These are phyloP conservation scores for Dicentrarchus labrax DNA, from an alignment of 2,113 vertebrate species.

Conservation along the genomic window DNA sequence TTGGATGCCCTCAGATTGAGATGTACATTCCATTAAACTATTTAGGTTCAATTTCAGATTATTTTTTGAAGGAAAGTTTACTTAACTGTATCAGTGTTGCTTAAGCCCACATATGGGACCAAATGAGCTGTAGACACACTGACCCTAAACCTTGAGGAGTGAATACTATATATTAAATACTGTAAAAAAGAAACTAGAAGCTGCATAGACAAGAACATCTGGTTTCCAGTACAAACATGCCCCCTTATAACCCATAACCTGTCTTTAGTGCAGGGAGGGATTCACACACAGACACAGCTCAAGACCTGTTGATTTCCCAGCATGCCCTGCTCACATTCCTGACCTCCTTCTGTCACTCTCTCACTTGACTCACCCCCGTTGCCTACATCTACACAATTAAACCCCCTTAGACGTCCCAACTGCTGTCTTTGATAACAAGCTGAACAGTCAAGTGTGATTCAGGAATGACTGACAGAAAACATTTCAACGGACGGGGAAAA, in stretches of 20 bases:
- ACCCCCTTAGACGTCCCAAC: neutral
- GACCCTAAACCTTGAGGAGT: constrained; percentile 24
- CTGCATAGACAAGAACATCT: constrained; percentile 72
- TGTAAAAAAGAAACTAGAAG: constrained; percentile 50
- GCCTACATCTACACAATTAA: constrained; percentile 43
- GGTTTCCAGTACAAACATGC: constrained; percentile 78
- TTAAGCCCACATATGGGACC: neutral
- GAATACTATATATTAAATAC: constrained; percentile 37
- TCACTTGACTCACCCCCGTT: constrained; percentile 61
- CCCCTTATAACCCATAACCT: constrained; percentile 74
- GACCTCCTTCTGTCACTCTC: constrained; percentile 82
- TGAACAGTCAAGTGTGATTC: constrained; percentile 41
- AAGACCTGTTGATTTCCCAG: constrained; percentile 78
- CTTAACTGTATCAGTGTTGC: neutral
- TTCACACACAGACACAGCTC: constrained; percentile 65
- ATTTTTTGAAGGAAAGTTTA: neutral
- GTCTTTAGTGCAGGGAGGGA: constrained; percentile 67
- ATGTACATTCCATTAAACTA: neutral
- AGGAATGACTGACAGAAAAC: constrained; percentile 41
- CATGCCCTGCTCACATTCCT: constrained; percentile 81
- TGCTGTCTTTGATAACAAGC: constrained; percentile 33
- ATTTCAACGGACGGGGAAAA: constrained; percentile 17
- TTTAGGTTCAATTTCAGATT: constrained; percentile 7
- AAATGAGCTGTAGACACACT: constrained; percentile 20
- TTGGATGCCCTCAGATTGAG: constrained; percentile 2